A percentile compares a stretch with the other conserved stretches of the same genome.
Evolutionary conservation across 1,140 invertebrate species (phyloP).

Genomic region (Drosophila guanche): DNA sequence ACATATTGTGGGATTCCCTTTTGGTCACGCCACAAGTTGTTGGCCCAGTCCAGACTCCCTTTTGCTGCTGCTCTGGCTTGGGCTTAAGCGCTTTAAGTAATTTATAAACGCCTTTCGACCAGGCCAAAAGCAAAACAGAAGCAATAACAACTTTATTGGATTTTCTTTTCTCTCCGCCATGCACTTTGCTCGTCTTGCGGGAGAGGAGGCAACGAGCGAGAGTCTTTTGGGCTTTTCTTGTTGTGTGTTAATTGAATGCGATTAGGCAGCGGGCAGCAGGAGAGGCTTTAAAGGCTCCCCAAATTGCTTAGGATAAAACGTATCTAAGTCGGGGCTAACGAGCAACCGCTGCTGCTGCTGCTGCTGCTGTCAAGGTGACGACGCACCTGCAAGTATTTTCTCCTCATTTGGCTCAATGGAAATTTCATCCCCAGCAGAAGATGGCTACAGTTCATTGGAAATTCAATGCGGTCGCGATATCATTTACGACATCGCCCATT

Average conservation of each 20-base stretch:
- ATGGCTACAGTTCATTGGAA: conserved; percentile 49
- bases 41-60: conserved; percentile 32
- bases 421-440: neutral
- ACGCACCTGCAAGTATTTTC: neutral
- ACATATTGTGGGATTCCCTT: conserved; percentile 60
- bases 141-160: conserved; percentile 77
- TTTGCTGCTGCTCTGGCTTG: conserved; percentile 33
- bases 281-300: conserved; percentile 10
- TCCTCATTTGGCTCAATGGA: conserved; percentile 6
- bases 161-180: conserved; percentile 42
- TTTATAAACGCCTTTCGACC: conserved; percentile 76
- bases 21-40: conserved; percentile 70
- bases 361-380: conserved; percentile 49
- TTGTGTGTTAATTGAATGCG: conserved; percentile 75
- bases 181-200: conserved; percentile 35
- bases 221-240: conserved; percentile 35
- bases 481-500: conserved; percentile 61
- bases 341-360: conserved; percentile 7
- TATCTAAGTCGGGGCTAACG: conserved; percentile 46
- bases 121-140: conserved; percentile 35
- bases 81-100: conserved; percentile 80
- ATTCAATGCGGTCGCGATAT: conserved; percentile 63
- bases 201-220: no score
- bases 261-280: conserved; percentile 46
- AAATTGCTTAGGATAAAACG: conserved; percentile 48